Percentiles rank a stretch among this genome's conserved stretches.
Evolutionary conservation across 2,888 invertebrate genomes (phyloP).

Genomic region (Steromphala cineraria): DNA sequence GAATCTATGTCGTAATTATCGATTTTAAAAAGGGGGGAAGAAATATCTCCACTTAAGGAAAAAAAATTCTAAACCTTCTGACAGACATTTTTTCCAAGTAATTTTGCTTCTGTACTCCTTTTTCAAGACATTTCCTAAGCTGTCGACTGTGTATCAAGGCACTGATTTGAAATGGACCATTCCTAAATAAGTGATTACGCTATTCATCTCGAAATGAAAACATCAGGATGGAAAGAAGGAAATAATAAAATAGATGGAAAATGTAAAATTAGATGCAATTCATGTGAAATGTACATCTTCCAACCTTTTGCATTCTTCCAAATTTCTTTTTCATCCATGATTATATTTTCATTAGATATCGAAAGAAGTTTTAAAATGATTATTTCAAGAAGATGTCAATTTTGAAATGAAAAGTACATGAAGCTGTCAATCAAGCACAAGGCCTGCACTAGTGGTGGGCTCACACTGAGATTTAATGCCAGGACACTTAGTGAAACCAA

Average conservation of each 20-base stretch:
- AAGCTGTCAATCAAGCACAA: background rate
- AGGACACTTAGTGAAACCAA: background rate
- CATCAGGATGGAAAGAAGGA: background rate
- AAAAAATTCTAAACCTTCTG: background rate
- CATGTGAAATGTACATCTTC: background rate
- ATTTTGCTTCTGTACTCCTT: background rate
- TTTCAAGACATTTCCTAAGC: background rate
- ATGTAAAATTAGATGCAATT: conserved; percentile 14
- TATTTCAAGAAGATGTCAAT: conserved; percentile 17
- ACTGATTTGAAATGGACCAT: background rate
- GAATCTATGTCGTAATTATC: background rate
- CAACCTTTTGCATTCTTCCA: background rate
- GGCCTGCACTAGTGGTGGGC: background rate
- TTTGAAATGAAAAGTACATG: background rate
- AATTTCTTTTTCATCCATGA: background rate
- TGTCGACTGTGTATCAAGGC: background rate
- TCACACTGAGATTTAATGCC: background rate
- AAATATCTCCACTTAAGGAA: background rate
- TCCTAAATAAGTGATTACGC: conserved; percentile 13
- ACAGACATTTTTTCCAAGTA: background rate
- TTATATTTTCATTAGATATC: conserved; percentile 5
- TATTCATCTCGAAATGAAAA: conserved; percentile 12
- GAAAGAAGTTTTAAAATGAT: background rate
- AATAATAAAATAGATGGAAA: background rate
- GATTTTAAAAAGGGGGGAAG: background rate